Evolutionary conservation across 2,888 invertebrate species (phyloP).

Genomic region (Nephrotoma flavescens): DNA sequence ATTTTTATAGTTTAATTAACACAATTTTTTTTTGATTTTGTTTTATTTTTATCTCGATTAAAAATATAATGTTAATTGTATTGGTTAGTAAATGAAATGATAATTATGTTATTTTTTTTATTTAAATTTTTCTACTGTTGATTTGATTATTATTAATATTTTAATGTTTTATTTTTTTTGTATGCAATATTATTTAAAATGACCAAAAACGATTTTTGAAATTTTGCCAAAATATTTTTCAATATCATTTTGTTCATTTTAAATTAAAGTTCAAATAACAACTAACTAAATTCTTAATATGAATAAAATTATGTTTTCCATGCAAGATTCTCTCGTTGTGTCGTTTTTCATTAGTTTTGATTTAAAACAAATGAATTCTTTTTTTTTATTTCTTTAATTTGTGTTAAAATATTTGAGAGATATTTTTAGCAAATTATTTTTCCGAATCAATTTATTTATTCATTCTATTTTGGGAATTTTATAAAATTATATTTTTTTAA

Average conservation of each 20-base stretch:
- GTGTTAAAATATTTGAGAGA: slow-evolving; percentile 5
- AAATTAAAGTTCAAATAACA: not conserved
- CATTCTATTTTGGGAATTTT: slow-evolving; percentile 3
- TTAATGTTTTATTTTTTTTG: not conserved
- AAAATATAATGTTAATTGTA: not conserved
- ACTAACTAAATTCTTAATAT: not conserved
- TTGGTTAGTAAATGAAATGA: not conserved
- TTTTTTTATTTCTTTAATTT: slow-evolving; percentile 1
- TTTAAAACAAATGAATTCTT: not conserved
- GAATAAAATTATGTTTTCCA: not conserved
- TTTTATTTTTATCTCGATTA: not conserved
- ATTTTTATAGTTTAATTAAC: not conserved
- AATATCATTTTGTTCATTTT: not conserved
- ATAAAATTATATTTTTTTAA: slow-evolving; percentile 10
- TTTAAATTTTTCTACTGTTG: not conserved
- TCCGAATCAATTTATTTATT: slow-evolving; percentile 6
- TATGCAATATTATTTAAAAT: not conserved
- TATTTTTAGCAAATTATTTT: slow-evolving; percentile 6
- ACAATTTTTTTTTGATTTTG: not conserved
- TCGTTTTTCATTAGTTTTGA: not conserved
- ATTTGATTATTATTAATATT: not conserved
- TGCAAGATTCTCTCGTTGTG: not conserved
- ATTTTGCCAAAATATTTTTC: not conserved
- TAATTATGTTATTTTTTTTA: not conserved
- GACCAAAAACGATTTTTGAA: not conserved